Percentiles rank a stretch among this genome's conserved stretches.
Evolutionary conservation across 2,797 vertebrate genomes (phyloP).

Genomic region (Lindbergichthys nudifrons): DNA sequence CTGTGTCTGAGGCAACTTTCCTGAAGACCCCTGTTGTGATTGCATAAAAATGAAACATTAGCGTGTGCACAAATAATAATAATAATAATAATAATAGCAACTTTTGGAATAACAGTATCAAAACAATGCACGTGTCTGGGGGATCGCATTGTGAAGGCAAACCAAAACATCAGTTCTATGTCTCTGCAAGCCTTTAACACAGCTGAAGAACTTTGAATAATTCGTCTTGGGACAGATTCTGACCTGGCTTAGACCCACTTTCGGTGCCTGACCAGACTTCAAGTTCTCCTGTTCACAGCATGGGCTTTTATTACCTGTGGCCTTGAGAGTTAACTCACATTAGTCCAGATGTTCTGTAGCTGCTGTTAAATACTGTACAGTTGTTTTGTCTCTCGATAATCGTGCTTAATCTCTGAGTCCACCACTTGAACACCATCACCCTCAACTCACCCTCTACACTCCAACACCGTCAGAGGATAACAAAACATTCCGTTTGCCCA

Average conservation of each 20-base stretch:
- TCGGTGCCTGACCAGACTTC: constrained; percentile 35
- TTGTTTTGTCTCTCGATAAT: constrained; percentile 46
- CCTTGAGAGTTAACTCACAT: constrained; percentile 49
- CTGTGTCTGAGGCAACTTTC: constrained; percentile 16
- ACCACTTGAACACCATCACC: constrained; percentile 28
- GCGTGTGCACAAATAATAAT: constrained; percentile 7
- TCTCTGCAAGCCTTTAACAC: background rate
- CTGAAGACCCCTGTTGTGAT: constrained; percentile 19
- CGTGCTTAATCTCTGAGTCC: no score
- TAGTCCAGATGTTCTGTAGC: constrained; percentile 60
- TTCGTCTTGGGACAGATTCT: constrained; percentile 18
- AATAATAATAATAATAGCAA: constrained; percentile 21
- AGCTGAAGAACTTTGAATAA: constrained; percentile 7
- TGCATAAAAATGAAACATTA: constrained; percentile 8
- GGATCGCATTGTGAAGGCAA: background rate
- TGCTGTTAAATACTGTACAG: constrained; percentile 51
- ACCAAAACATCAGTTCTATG: constrained; percentile 2
- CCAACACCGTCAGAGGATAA: no score
- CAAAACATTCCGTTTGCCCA: no score
- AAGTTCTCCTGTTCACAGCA: constrained; percentile 47
- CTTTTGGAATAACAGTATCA: constrained; percentile 20
- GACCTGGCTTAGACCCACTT: constrained; percentile 38
- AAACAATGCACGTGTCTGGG: constrained; percentile 20
- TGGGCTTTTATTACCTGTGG: constrained; percentile 62
- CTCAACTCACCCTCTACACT: constrained; percentile 45